These are phyloP conservation scores for Myripristis murdjan DNA, from an alignment of 2,797 vertebrate species.

Conservation along the genomic window DNA sequence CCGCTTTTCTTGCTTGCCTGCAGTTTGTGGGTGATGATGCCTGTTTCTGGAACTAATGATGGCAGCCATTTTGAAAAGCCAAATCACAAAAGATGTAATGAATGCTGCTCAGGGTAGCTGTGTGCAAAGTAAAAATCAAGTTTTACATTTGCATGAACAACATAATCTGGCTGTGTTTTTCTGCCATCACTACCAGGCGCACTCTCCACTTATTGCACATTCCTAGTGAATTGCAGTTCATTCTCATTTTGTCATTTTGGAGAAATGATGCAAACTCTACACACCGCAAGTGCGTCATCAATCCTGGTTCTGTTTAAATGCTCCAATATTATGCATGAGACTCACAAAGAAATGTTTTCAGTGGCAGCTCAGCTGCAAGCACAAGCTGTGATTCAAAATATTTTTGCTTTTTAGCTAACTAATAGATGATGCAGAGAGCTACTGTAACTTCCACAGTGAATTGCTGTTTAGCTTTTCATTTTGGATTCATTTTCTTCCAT, in stretches of 20 bases:
- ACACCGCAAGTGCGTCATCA: constrained; percentile 22
- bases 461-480: constrained; percentile 71
- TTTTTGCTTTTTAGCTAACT: constrained; percentile 1
- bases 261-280: constrained; percentile 30
- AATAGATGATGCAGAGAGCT: constrained; percentile 40
- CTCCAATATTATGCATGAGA: constrained; percentile 29
- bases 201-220: neutral
- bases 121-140: neutral
- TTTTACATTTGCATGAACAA: neutral
- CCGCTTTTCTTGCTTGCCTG: constrained; percentile 12
- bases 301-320: constrained; percentile 34
- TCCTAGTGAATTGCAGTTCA: neutral
- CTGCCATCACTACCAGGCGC: no score
- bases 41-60: constrained; percentile 8
- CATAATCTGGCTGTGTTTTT: no score
- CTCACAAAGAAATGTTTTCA: neutral
- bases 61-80: constrained; percentile 40
- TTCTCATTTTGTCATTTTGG: constrained; percentile 16
- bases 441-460: constrained; percentile 40
- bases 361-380: constrained; percentile 42
- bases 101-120: neutral
- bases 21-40: constrained; percentile 24
- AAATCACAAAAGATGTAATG: neutral
- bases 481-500: constrained; percentile 53
- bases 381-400: constrained; percentile 38